phyloP scores from a whole-genome alignment of 2,113 vertebrate genomes.

The Cephalopholis sonnerati region DNA sequence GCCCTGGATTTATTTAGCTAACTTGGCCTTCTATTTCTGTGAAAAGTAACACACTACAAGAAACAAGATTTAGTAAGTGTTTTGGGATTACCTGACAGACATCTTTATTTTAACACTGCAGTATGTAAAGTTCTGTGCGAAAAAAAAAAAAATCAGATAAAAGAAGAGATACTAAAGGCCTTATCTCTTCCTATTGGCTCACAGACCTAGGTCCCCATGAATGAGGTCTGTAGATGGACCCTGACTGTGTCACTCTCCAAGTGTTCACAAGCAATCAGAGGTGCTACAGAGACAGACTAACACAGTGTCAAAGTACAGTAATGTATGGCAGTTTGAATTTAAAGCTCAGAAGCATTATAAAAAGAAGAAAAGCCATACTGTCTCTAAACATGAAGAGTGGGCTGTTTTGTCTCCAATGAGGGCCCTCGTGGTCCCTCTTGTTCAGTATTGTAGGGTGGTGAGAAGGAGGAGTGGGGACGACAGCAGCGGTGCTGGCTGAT shows the following conservation, averaged over 20 bases:
- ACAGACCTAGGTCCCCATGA: neutral
- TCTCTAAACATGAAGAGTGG: conserved; percentile 18
- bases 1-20: neutral
- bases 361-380: neutral
- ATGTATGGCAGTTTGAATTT: neutral
- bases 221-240: neutral
- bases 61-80: neutral
- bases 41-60: neutral
- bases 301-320: neutral
- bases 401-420: conserved; percentile 25
- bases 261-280: neutral
- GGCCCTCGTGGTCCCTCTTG: conserved; percentile 8
- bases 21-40: neutral
- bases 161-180: neutral
- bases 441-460: conserved; percentile 3
- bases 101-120: too few species aligned
- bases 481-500: neutral
- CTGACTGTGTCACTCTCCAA: neutral
- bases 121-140: neutral
- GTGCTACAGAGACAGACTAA: too few species aligned
- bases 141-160: neutral
- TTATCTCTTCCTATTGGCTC: neutral
- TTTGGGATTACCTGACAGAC: neutral
- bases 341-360: neutral
- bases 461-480: conserved; percentile 23